Percentiles rank a stretch among this genome's conserved stretches.
These are phyloP conservation scores for Drosophila borealis DNA, from an alignment of 2,888 invertebrate species.

Conservation along the genomic window DNA sequence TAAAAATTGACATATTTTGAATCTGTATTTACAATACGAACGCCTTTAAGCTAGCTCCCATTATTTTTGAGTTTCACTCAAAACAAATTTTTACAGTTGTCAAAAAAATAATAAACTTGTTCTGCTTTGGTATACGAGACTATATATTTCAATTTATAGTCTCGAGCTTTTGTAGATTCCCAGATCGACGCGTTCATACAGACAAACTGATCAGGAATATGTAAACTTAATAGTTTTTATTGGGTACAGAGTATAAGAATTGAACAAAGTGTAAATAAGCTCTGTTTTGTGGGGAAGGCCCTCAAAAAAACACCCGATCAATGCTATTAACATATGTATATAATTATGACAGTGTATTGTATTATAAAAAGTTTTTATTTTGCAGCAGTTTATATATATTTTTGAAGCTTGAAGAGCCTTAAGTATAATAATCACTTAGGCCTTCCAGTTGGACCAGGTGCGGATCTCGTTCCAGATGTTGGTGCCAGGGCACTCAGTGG, in stretches of 20 bases:
- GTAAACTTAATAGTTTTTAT: background rate
- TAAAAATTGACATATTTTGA: too few species aligned
- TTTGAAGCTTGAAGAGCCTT: background rate
- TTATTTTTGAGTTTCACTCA: too few species aligned
- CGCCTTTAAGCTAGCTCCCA: too few species aligned
- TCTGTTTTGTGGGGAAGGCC: conserved; percentile 12
- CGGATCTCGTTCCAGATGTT: conserved; percentile 80
- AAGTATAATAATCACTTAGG: conserved; percentile 34
- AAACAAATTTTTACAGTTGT: too few species aligned
- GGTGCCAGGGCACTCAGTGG: conserved; percentile 82
- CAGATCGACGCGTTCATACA: too few species aligned
- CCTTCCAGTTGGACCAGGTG: conserved; percentile 81
- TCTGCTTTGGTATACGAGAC: too few species aligned
- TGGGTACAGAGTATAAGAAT: background rate
- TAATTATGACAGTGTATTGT: conserved; percentile 25
- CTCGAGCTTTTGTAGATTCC: too few species aligned
- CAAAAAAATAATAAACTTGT: too few species aligned
- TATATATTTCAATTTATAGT: too few species aligned
- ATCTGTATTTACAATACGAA: too few species aligned
- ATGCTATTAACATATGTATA: background rate
- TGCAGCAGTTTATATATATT: conserved; percentile 19
- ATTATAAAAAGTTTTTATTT: conserved; percentile 42
- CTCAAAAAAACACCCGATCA: conserved; percentile 13
- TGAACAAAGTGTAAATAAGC: conserved; percentile 1
- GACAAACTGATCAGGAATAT: too few species aligned